Evolutionary conservation across 2,113 vertebrate genomes (phyloP).

Genomic region (Rallus limicola): DNA sequence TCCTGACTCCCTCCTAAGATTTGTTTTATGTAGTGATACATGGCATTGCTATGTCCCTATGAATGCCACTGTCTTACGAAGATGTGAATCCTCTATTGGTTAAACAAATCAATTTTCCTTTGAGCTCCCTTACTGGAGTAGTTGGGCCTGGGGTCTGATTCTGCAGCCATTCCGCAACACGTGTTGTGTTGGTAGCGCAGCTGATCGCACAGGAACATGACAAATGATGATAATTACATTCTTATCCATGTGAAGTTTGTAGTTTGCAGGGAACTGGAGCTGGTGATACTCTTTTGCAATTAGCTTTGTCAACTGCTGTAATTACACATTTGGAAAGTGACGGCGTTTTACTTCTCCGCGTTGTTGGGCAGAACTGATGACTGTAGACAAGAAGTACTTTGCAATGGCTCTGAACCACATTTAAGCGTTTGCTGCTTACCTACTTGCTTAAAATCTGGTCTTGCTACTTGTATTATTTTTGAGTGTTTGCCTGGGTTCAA

Average conservation of each 20-base stretch:
- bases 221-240: neutral
- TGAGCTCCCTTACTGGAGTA: neutral
- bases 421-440: neutral
- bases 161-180: neutral
- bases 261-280: neutral
- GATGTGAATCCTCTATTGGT: neutral
- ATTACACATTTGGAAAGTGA: neutral
- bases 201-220: rapidly evolving
- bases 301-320: neutral
- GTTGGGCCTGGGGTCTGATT: neutral
- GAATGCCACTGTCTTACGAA: neutral
- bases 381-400: neutral
- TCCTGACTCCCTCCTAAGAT: neutral
- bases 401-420: neutral
- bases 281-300: neutral
- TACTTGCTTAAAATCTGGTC: too few relatives aligned
- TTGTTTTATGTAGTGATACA: neutral
- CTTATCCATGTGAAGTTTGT: neutral
- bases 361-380: neutral
- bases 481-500: neutral
- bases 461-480: neutral
- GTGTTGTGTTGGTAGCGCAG: neutral
- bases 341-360: neutral
- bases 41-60: neutral
- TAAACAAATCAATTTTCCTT: neutral